Conservation (phyloP, 2,113 vertebrate species). For the Halichoeres trimaculatus region DNA sequence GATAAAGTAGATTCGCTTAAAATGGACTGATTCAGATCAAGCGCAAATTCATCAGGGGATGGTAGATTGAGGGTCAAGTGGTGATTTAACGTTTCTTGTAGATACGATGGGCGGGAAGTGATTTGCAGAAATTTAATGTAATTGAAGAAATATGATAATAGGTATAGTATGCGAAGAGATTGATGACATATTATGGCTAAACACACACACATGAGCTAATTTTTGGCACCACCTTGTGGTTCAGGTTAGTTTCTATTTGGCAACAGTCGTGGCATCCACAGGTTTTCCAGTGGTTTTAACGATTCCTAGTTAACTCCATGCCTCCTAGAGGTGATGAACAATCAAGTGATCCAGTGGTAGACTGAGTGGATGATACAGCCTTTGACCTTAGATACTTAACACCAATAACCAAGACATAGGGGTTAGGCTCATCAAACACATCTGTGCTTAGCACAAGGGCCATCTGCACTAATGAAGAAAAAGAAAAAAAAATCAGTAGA, state of each 20-base stretch:
- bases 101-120: neutral
- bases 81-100: neutral
- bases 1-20: constrained; percentile 44
- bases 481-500: neutral
- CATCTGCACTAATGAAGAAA: neutral
- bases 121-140: neutral
- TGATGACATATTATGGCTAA: neutral
- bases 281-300: constrained; percentile 22
- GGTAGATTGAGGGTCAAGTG: constrained; percentile 26
- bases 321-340: neutral
- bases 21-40: constrained; percentile 36
- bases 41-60: constrained; percentile 21
- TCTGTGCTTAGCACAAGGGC: neutral
- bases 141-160: neutral
- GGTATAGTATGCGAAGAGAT: neutral
- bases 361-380: neutral
- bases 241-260: constrained; percentile 5
- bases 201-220: neutral
- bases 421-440: neutral
- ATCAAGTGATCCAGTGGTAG: neutral
- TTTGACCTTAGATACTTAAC: neutral
- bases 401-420: neutral
- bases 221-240: constrained; percentile 74
- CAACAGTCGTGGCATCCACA: constrained; percentile 31
- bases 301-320: neutral